Evolutionary conservation across 2,797 vertebrate species (phyloP), one percentile per base, ranked within the genome.

Genomic region (Pygocentrus nattereri): DNA sequence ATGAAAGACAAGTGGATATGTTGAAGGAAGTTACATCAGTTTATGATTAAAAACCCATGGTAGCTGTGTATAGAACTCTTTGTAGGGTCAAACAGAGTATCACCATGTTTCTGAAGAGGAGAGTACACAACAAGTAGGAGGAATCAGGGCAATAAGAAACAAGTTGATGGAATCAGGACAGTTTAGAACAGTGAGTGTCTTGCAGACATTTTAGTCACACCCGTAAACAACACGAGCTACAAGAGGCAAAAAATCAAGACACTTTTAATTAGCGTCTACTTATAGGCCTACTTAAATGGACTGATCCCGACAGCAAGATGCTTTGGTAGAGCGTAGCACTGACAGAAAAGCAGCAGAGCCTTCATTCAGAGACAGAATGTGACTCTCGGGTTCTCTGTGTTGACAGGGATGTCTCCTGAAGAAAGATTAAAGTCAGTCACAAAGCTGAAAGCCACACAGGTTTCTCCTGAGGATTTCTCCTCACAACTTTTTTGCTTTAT

Each of bases 301-400:
- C 30, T 73, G 34, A 56, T 54, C 49, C 50, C 16, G 7, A 16
- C 30, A 21, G 70, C 30, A 31, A 13, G 44, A 8, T 73, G 4
- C 21, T 41, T 44, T 6, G 67, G 34, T 23, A 16, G 34, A 67
- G 5, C 10, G 10, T 11, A 21, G 18, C 64, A n/a, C 19, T 65
- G 31, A 65, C n/a, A 34, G 31, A 67, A 15, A 38, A 34, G 62
- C 31, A 21, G 62, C 18, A n/a, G 30, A 65, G 38, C 64, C 34
- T 44, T 67, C 31, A 12, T 67, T 67, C 64, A 67, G 34, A 41
- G 34, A 67, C 34, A 52, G 47, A 52, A 72, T 21, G 69, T 52
- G 18, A 72, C 68, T 70, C 13, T 34, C 27, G 47, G 13, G 38
- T 25, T 27, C 7, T 4, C 10, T 52, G 27, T 34, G 50, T 56